phyloP scores from a whole-genome alignment of 2,113 vertebrate species.

The Corydoras maculifer region DNA sequence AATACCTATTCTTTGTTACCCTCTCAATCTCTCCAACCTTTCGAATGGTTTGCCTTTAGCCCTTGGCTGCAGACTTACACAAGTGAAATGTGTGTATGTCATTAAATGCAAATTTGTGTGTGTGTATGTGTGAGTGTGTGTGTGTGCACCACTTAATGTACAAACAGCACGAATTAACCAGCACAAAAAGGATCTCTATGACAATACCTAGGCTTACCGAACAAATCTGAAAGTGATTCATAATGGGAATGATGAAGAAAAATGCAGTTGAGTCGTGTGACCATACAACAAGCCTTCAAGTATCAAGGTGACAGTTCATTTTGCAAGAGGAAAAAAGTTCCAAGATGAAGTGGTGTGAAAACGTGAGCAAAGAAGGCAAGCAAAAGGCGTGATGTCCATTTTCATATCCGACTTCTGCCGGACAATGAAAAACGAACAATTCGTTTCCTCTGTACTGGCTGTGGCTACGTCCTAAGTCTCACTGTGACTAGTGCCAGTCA shows the following conservation, averaged over 20 bases:
- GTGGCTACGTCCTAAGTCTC: slow-evolving; percentile 27
- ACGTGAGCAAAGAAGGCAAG: slow-evolving; percentile 19
- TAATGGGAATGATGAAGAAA: slow-evolving; percentile 39
- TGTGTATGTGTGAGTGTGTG: slow-evolving; percentile 42
- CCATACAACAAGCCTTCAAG: slow-evolving; percentile 38
- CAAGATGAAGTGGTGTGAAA: slow-evolving; percentile 30
- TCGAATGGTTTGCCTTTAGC: slow-evolving; percentile 21
- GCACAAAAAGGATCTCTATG: slow-evolving; percentile 39
- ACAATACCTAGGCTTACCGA: slow-evolving; percentile 34
- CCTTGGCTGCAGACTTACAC: slow-evolving; percentile 22
- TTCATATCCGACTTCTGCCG: slow-evolving; percentile 20
- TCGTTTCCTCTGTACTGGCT: slow-evolving; percentile 10
- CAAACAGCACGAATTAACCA: slow-evolving; percentile 38
- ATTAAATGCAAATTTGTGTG: slow-evolving; percentile 42
- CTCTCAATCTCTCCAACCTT: neutral
- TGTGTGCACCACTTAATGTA: slow-evolving; percentile 41
- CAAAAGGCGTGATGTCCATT: slow-evolving; percentile 32
- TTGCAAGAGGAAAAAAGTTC: slow-evolving; percentile 18
- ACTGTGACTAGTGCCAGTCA: neutral
- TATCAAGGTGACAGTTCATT: slow-evolving; percentile 36
- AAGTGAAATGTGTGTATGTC: slow-evolving; percentile 42
- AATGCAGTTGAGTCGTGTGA: slow-evolving; percentile 34
- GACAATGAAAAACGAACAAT: slow-evolving; percentile 18
- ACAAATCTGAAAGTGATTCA: slow-evolving; percentile 24
- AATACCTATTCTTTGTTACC: slow-evolving; percentile 22